Evolutionary conservation across 2,888 invertebrate genomes (phyloP), one percentile per base, ranked within the genome.

Genomic region (Margaritifera margaritifera): DNA sequence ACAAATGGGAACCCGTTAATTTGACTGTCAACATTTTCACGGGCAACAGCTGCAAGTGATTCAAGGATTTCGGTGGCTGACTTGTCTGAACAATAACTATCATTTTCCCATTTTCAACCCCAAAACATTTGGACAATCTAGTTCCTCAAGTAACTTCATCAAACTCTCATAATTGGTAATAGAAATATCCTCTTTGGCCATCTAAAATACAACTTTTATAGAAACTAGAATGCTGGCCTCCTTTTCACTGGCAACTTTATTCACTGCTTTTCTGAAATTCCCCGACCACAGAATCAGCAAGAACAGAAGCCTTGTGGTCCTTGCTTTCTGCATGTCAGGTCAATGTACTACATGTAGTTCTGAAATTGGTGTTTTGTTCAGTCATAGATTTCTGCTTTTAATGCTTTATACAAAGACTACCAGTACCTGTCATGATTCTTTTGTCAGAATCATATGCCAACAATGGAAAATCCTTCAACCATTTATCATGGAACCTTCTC

Each of bases 311-410:
- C 62, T 59, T 69, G 31, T 69, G 64, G 53, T 69, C 66, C 50
- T 6, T 24, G 27, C 63, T 62, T 11, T 64, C 65, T 55, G 64
- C 64, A 65, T 73, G 69, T 24, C 65, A 0, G 18, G 57, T 51
- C 53, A 67, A 50, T 42, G 73, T 69, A 50, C 62, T 61, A 5
- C n/a, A n/a, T n/a, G n/a, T n/a, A n/a, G 66, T 72, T 19, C 58
- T 57, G 22, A 73, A 73, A 51, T 72, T 70, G 27, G n/a, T 66
- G 51, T 50, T 58, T 6, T 27, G 24, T 15, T 8, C 31, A 24
- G 63, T 62, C 2, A 68, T 24, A n/a, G 56, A 31, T 50, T 64
- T 69, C 20, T 60, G 8, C 31, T 65, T 65, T 25, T 60, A 67
- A 50, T 67, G 71, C 24, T 66, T 64, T 18, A 60, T 59, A 22